Evolutionary conservation across 2,113 vertebrate genomes (phyloP), one percentile per base, ranked within the genome.

Genomic region (Campylomormyrus tamandua): DNA sequence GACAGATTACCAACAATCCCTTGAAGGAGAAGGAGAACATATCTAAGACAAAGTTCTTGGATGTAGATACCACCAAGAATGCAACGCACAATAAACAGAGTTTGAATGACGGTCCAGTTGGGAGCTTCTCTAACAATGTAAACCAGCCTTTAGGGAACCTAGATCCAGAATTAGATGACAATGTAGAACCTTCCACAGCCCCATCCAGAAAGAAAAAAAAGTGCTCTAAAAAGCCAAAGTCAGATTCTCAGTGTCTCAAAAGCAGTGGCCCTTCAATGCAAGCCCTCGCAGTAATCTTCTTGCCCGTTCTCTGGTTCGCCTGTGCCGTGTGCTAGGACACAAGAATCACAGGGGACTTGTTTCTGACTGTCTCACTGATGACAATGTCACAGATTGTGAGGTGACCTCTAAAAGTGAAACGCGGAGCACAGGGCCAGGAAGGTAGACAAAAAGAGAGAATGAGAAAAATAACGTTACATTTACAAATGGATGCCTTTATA

Each of bases 181-280:
- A 95, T 0, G 95, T 97, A n/a, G 97, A 97, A 91, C 95, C 97
- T 21, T 97, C 98, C 39, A 97, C 98, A 94, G 93, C 95, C 0
- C 97, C 98, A 74, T 97, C 97, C 86, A 98, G 96, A 94, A 98
- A 98, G 96, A 97, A 97, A 95, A 98, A 98, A 90, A 98, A 98
- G 92, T 99, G 98, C 90, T 97, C 96, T 89, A 97, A 97, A 95
- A 99, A 97, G 95, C 98, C 98, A 91, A 98, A 96, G 91, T 98
- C 98, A 87, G 97, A 98, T 92, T 94, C 96, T 74, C 97, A 98
- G 50, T 99, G 98, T 94, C 97, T 97, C 85, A 96, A 96, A 94
- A 91, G 92, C 88, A 93, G 87, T 52, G 95, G 93, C 83, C 93
- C 95, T 77, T 90, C 93, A 87, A 74, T 93, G 90, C 91, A 94